Conservation (phyloP, 92 coral and sea anemone genomes). For the Actinostola sp. region DNA sequence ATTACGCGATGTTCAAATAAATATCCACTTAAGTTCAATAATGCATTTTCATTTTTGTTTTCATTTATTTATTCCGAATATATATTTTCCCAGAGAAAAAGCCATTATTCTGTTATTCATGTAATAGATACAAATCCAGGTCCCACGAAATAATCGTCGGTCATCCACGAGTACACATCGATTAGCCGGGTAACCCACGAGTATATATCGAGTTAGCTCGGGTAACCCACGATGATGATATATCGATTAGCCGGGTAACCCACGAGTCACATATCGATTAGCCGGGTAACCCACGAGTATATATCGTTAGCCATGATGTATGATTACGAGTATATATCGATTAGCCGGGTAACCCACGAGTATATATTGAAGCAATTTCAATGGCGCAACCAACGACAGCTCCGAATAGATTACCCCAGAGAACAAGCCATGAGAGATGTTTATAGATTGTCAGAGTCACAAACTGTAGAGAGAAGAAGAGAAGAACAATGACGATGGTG, state of each 20-base stretch:
- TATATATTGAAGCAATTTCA: constrained; percentile 61
- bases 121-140: no score
- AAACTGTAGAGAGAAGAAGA: constrained; percentile 44
- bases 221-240: not conserved
- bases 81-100: no score
- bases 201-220: constrained; percentile 42
- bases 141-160: no score
- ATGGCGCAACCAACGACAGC: constrained; percentile 69
- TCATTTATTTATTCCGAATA: no score
- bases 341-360: constrained; percentile 47
- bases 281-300: no score
- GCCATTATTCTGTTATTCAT: no score
- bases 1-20: no score
- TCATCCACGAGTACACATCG: constrained; percentile 30
- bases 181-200: constrained; percentile 43
- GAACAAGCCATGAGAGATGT: constrained; percentile 68
- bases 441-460: constrained; percentile 63
- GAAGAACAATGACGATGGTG: not conserved
- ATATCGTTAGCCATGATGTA: no score
- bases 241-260: not conserved
- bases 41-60: no score
- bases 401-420: constrained; percentile 84
- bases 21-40: no score
- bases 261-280: no score
- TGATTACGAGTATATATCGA: constrained; percentile 29